Conservation (phyloP, 2,888 invertebrate species). For the Phyllotreta striolata region DNA sequence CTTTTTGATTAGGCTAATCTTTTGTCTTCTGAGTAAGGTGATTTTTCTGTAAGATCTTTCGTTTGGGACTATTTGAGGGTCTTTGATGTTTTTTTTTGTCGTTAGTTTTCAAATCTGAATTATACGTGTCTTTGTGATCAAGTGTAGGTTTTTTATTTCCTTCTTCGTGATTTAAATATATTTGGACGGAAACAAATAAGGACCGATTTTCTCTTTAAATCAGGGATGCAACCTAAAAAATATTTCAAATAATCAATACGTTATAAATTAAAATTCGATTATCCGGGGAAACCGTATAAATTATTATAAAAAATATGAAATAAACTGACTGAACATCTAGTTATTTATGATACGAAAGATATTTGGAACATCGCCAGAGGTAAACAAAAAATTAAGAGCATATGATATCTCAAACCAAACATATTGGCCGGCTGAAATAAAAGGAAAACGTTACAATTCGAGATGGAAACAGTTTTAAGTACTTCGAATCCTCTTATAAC, state of each 20-base stretch:
- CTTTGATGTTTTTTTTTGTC: constrained; percentile 18
- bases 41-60: constrained; percentile 8
- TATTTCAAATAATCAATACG: no score
- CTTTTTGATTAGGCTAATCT: constrained; percentile 13
- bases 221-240: no score
- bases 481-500: constrained; percentile 15
- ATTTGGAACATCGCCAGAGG: constrained; percentile 21
- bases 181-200: neutral
- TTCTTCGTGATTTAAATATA: neutral
- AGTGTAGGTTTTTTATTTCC: neutral
- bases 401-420: constrained; percentile 20
- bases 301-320: constrained; percentile 11
- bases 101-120: constrained; percentile 13
- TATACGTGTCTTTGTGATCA: constrained; percentile 13
- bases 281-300: constrained; percentile 10
- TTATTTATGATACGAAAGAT: constrained; percentile 19
- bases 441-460: constrained; percentile 12
- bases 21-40: neutral
- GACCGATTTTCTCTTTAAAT: no score
- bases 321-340: constrained; percentile 14
- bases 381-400: constrained; percentile 23
- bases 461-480: constrained; percentile 18
- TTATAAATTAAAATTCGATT: constrained; percentile 3
- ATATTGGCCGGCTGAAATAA: constrained; percentile 14
- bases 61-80: constrained; percentile 3